Percentiles rank a stretch among this genome's conserved stretches.
phyloP scores from a whole-genome alignment of 2,113 vertebrate species.

The Morone chrysops region DNA sequence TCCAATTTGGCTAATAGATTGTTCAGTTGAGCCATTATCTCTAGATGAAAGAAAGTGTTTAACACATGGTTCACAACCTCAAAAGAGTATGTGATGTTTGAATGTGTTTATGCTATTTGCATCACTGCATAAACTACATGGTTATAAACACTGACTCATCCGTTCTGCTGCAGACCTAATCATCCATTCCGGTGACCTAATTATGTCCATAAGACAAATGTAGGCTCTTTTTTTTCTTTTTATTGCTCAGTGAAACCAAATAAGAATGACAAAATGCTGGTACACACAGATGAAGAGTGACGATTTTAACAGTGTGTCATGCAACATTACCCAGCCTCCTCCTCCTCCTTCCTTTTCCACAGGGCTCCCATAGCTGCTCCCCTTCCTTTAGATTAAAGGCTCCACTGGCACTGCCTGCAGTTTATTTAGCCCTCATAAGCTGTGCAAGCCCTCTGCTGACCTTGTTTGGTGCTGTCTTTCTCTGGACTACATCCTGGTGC shows the following conservation, averaged over 20 bases:
- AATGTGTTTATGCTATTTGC: conserved; percentile 31
- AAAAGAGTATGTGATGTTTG: conserved; percentile 18
- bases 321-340: neutral
- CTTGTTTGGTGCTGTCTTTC: conserved; percentile 54
- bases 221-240: conserved; percentile 4
- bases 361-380: neutral
- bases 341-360: neutral
- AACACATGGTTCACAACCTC: conserved; percentile 40
- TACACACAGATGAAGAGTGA: conserved; percentile 3
- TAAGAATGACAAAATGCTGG: conserved; percentile 15
- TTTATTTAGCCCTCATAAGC: conserved; percentile 60
- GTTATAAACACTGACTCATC: conserved; percentile 52
- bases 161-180: conserved; percentile 43
- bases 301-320: conserved; percentile 6
- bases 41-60: conserved; percentile 28
- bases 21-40: neutral
- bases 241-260: conserved; percentile 2
- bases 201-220: conserved; percentile 52
- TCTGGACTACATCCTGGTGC: conserved; percentile 48
- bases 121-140: conserved; percentile 31
- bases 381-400: conserved; percentile 25
- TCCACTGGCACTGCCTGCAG: conserved; percentile 22
- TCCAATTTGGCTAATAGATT: conserved; percentile 11
- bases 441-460: conserved; percentile 50
- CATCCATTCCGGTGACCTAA: conserved; percentile 53